Evolutionary conservation across 1,140 invertebrate species (phyloP), one percentile per base, ranked within the genome.

Genomic region (Penaeus vannamei): DNA sequence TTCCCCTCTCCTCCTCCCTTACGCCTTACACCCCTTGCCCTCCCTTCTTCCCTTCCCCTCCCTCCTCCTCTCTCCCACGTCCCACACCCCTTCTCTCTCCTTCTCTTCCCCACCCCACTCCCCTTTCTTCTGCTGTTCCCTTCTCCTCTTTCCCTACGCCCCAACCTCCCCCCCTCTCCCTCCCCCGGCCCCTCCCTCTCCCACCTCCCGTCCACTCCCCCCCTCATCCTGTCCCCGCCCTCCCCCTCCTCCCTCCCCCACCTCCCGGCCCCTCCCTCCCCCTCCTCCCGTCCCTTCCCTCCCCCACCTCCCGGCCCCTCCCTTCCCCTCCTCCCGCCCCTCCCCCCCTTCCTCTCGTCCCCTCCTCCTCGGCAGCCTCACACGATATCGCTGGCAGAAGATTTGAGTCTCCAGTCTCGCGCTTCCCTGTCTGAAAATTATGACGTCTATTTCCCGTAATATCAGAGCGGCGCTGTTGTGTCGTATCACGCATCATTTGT

Each of bases 401-500:
- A 86, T 86, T 79, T 86, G 76, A 86, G 69, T 79, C 85, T 61
- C 85, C 72, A 36, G 72, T 61, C 69, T 79, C 72, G 85, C 46
- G 32, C 72, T 79, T 86, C 79, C 85, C 85, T 79, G 69, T 61
- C 85, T 86, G 85, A 79, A 86, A 87, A 81, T 87, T 82, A 81
- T 82, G 85, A 87, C 53, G 77, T 82, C 85, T 66, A 81, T 87
- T 87, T 87, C 85, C 85, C 85, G 85, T 82, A 81, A 81, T 87
- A 87, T 87, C 46, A 87, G 61, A 79, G 77, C 42, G 85, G 85
- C 85, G 85, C 23, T 86, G 85, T 79, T 86, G 85, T 86, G 85
- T 87, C 85, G 85, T 69, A 81, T 87, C 85, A 87, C 85, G 85
- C 59, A 87, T 87, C 85, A 87, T 87, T 87, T 81, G 85, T 81